A percentile compares a stretch with the other conserved stretches of the same genome.
phyloP scores from a whole-genome alignment of 2,888 invertebrate species.

The Epistrophe eligans region DNA sequence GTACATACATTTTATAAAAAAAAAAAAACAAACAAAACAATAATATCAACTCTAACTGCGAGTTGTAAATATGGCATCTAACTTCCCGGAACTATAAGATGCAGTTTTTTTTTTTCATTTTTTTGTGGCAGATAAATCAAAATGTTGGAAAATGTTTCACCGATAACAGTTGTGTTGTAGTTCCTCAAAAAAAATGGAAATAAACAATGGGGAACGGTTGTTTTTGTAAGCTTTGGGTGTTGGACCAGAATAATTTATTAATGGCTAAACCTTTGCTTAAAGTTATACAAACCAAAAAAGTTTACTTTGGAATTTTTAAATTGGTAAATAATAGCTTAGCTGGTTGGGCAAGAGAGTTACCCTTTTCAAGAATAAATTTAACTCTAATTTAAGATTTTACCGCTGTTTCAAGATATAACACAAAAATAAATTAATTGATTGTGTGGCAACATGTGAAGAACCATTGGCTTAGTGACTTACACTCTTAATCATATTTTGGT shows the following conservation, averaged over 20 bases:
- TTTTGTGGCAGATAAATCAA: constrained; percentile 45
- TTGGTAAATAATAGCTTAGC: too few species aligned
- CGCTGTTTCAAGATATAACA: too few species aligned
- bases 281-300: not conserved
- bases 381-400: too few species aligned
- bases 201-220: not conserved
- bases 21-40: not conserved
- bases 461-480: too few species aligned
- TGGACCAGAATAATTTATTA: too few species aligned
- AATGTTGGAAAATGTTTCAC: constrained; percentile 12
- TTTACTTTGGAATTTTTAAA: not conserved
- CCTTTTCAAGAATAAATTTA: too few species aligned
- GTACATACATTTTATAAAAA: not conserved
- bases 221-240: not conserved
- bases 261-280: too few species aligned
- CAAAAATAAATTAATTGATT: too few species aligned
- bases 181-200: constrained; percentile 54
- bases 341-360: too few species aligned
- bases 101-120: constrained; percentile 24
- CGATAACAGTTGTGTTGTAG: constrained; percentile 49
- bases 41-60: constrained; percentile 26
- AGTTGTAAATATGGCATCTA: constrained; percentile 42
- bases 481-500: too few species aligned
- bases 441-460: too few species aligned
- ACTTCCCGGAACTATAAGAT: constrained; percentile 58